These are phyloP conservation scores for Pomatostomus ruficeps DNA, from an alignment of 2,113 vertebrate genomes.

Conservation along the genomic window DNA sequence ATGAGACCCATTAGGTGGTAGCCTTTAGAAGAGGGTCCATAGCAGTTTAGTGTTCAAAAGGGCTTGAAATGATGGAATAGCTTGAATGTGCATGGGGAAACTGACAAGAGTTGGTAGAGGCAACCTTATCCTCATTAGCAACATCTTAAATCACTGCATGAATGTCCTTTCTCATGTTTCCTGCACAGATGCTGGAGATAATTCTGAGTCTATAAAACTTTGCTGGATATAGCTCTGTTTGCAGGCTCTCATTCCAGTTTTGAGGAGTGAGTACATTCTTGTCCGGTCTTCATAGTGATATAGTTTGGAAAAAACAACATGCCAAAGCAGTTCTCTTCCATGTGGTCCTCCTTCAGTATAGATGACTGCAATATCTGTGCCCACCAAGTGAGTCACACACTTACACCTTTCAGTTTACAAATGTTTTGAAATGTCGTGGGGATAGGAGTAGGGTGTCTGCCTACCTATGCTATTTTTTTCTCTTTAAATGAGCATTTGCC, in stretches of 20 bases:
- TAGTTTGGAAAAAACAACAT: neutral
- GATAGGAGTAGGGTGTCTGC: neutral
- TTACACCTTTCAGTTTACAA: neutral
- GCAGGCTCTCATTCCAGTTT: conserved; percentile 8
- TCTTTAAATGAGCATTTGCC: neutral
- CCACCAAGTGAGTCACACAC: neutral
- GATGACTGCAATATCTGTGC: neutral
- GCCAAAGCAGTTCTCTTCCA: neutral
- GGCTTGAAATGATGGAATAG: neutral
- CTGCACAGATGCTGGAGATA: conserved; percentile 43
- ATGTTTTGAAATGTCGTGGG: neutral
- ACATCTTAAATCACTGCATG: conserved; percentile 1
- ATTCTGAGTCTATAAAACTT: conserved; percentile 39
- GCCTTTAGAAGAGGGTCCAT: neutral
- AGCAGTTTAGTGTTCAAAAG: neutral
- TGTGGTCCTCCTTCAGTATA: neutral
- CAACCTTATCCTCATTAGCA: conserved; percentile 46
- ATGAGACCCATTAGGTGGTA: fast-evolving
- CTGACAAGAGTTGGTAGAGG: neutral
- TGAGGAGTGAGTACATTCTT: conserved; percentile 6
- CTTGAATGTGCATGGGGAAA: neutral
- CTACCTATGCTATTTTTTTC: neutral
- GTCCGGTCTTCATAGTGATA: neutral
- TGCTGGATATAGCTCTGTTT: conserved; percentile 24
- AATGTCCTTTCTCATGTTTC: conserved; percentile 58